Conservation (phyloP, 2,888 invertebrate species). For the Diarsia mendica region DNA sequence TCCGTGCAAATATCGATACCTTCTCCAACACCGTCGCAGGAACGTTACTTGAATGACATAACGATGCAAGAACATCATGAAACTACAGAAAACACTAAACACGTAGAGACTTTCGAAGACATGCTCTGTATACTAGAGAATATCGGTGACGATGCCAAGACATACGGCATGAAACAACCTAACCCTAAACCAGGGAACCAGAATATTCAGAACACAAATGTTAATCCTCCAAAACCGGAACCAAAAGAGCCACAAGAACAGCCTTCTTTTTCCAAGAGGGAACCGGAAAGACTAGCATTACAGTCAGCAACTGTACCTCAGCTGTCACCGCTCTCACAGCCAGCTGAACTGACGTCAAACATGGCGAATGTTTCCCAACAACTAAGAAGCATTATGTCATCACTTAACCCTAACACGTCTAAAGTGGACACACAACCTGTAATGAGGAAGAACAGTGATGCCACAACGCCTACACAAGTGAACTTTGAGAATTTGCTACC, state of each 20-base stretch:
- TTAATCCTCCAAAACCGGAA: slow-evolving; percentile 72
- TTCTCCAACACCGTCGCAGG: slow-evolving; percentile 92
- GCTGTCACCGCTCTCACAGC: slow-evolving; percentile 93
- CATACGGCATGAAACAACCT: slow-evolving; percentile 78
- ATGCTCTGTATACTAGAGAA: slow-evolving; percentile 93
- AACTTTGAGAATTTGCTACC: slow-evolving; percentile 88
- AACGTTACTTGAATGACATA: slow-evolving; percentile 91
- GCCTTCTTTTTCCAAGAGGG: slow-evolving; percentile 78
- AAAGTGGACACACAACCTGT: slow-evolving; percentile 88
- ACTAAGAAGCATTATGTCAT: slow-evolving; percentile 92
- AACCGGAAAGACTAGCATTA: slow-evolving; percentile 80
- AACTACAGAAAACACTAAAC: slow-evolving; percentile 88
- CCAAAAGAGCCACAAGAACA: slow-evolving; percentile 77
- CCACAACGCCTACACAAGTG: slow-evolving; percentile 86
- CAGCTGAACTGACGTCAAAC: slow-evolving; percentile 93
- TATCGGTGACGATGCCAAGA: slow-evolving; percentile 87
- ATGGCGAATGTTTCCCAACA: slow-evolving; percentile 94
- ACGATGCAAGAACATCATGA: slow-evolving; percentile 91
- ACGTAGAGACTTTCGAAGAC: slow-evolving; percentile 92
- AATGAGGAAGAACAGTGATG: slow-evolving; percentile 85
- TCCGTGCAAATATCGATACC: slow-evolving; percentile 92
- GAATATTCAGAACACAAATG: slow-evolving; percentile 69
- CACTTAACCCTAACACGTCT: slow-evolving; percentile 89
- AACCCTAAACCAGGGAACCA: slow-evolving; percentile 67
- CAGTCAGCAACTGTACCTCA: slow-evolving; percentile 91